Evolutionary conservation across 2,888 invertebrate species (phyloP).

Genomic region (Harpagoxenus sublaevis): DNA sequence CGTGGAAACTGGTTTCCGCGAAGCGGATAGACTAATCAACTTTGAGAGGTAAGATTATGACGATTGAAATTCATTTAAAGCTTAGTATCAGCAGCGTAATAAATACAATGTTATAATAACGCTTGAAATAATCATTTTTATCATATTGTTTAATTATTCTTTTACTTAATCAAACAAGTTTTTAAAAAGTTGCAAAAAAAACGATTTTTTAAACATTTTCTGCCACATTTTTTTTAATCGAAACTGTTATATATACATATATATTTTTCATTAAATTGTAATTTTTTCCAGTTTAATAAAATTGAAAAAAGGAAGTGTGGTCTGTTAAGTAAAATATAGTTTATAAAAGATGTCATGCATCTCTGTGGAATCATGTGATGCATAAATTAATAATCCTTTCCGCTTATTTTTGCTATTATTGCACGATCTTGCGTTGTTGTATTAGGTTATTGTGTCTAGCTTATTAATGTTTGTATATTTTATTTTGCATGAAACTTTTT

Average conservation of each 20-base stretch:
- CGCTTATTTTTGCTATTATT: conserved; percentile 9
- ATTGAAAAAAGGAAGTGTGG: conserved; percentile 6
- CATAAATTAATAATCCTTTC: conserved; percentile 38
- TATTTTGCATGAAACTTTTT: conserved; percentile 11
- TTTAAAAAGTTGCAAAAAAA: neutral
- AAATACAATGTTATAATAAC: neutral
- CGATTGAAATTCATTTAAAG: conserved; percentile 43
- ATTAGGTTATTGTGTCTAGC: conserved; percentile 1
- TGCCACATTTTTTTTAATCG: neutral
- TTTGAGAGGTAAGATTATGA: conserved; percentile 78
- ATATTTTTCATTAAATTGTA: conserved; percentile 15
- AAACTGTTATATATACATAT: neutral
- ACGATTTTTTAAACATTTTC: neutral
- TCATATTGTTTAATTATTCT: neutral
- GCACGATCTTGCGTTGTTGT: conserved; percentile 22
- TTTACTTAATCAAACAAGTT: neutral
- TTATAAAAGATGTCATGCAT: conserved; percentile 20
- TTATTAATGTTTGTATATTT: conserved; percentile 20
- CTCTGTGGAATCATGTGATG: conserved; percentile 42
- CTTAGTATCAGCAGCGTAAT: neutral
- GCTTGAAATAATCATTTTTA: neutral
- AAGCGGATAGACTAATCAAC: conserved; percentile 88
- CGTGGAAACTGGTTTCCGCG: conserved; percentile 91
- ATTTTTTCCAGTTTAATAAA: conserved; percentile 30
- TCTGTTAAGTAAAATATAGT: conserved; percentile 15